A percentile compares a stretch with the other conserved stretches of the same genome.
Evolutionary conservation across 2,113 vertebrate genomes (phyloP).

Genomic region (Thermophis baileyi): DNA sequence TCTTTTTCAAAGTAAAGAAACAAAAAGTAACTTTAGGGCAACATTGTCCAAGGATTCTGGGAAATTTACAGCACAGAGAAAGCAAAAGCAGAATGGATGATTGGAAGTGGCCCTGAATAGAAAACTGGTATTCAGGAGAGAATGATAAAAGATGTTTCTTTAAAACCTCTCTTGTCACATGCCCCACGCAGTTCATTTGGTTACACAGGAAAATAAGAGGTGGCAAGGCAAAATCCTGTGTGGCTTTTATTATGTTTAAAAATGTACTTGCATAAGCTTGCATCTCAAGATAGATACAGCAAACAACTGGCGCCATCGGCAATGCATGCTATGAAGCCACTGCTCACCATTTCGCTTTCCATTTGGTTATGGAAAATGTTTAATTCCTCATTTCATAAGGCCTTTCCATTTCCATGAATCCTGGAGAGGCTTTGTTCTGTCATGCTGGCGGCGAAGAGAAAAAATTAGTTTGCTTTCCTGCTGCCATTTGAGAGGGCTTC

Average conservation of each 20-base stretch:
- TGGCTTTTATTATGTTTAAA: not conserved
- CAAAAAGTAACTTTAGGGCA: slow-evolving; percentile 1
- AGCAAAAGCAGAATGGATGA: not conserved
- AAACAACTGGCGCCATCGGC: not conserved
- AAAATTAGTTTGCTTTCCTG: not conserved
- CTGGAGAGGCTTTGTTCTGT: not conserved
- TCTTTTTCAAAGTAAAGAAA: not conserved
- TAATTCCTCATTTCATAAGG: not conserved
- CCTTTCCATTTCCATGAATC: not conserved
- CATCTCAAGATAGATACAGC: not conserved
- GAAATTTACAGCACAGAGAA: not conserved
- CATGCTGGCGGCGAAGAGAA: no score
- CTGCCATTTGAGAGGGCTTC: not conserved
- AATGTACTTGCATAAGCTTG: not conserved
- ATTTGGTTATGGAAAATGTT: not conserved
- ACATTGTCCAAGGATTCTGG: slow-evolving; percentile 7
- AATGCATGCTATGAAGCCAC: not conserved
- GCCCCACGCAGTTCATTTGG: not conserved
- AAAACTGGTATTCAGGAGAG: not conserved
- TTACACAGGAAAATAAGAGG: not conserved
- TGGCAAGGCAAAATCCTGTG: not conserved
- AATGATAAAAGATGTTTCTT: not conserved
- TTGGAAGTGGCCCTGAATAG: slow-evolving; percentile 7
- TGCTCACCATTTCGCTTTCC: not conserved
- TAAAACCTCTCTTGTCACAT: not conserved